These are phyloP conservation scores for Lamproptera curius DNA, from an alignment of 2,888 invertebrate species.

Conservation along the genomic window DNA sequence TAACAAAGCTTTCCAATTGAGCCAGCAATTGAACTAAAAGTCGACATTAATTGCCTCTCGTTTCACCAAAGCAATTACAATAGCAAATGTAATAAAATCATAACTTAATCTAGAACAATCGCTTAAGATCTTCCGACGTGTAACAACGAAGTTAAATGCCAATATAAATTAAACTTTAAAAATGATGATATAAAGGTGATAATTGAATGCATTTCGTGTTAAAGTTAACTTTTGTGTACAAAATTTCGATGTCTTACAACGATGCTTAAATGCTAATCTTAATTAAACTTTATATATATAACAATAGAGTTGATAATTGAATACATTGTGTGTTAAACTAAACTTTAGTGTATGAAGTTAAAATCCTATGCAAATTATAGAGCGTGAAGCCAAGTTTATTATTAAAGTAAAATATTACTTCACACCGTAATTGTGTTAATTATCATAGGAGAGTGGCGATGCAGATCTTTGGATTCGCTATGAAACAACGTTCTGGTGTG, in stretches of 20 bases:
- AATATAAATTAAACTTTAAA: background rate
- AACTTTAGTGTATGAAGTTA: constrained; percentile 5
- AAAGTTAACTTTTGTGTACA: background rate
- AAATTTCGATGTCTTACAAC: background rate
- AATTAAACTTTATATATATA: background rate
- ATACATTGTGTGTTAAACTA: background rate
- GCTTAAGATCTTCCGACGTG: background rate
- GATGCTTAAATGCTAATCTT: too few species aligned
- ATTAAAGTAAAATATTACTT: constrained; percentile 10
- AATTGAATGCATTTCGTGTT: too few species aligned
- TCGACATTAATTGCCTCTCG: background rate
- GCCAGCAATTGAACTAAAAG: background rate
- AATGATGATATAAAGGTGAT: background rate
- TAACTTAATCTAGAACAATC: background rate
- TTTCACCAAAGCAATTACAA: background rate
- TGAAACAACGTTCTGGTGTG: constrained; percentile 15
- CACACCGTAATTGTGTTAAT: constrained; percentile 23
- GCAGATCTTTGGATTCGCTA: constrained; percentile 33
- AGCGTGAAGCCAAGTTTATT: constrained; percentile 1
- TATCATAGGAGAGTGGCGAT: constrained; percentile 34
- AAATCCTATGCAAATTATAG: constrained; percentile 4
- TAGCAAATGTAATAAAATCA: background rate
- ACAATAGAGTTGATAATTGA: background rate
- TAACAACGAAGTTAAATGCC: too few species aligned
- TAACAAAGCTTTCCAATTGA: background rate